Conservation (phyloP, 1,140 invertebrate species). For the Eufriesea mexicana region DNA sequence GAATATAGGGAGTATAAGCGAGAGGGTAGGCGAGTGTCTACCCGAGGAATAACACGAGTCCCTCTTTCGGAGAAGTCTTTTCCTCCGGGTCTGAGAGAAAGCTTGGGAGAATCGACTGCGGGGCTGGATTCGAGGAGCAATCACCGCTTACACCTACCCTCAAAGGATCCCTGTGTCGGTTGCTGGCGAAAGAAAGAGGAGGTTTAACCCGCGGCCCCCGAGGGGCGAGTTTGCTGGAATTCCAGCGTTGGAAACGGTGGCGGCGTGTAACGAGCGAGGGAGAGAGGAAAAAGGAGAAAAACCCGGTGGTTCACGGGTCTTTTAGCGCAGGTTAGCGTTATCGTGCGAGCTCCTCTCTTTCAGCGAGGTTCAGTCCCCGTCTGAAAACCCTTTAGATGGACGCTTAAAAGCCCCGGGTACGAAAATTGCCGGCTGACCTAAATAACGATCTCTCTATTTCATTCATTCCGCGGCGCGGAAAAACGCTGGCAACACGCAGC, state of each 20-base stretch:
- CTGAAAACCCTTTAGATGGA: slow-evolving; percentile 34
- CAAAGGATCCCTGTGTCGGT: neutral
- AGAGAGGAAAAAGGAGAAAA: neutral
- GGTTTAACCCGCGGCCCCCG: neutral
- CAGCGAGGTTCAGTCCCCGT: neutral
- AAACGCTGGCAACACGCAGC: slow-evolving; percentile 33
- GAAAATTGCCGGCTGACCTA: slow-evolving; percentile 61
- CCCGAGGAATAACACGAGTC: neutral
- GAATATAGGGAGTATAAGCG: neutral
- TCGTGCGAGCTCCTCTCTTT: neutral
- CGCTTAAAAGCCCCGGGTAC: slow-evolving; percentile 52
- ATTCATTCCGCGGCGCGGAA: slow-evolving; percentile 37
- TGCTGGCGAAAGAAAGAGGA: neutral
- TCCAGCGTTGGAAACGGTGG: neutral
- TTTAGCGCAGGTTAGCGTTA: slow-evolving; percentile 31
- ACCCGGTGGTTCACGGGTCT: neutral
- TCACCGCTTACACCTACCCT: neutral
- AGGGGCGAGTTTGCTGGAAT: neutral
- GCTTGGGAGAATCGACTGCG: neutral
- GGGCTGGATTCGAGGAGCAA: slow-evolving; percentile 7
- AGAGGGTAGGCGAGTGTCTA: neutral
- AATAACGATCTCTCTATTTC: slow-evolving; percentile 49
- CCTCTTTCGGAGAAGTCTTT: neutral
- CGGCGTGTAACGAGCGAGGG: neutral
- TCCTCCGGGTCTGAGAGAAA: too few species aligned